Base-by-base conservation (phyloP, 2,888 invertebrate genomes). In the Diarsia mendica region DNA sequence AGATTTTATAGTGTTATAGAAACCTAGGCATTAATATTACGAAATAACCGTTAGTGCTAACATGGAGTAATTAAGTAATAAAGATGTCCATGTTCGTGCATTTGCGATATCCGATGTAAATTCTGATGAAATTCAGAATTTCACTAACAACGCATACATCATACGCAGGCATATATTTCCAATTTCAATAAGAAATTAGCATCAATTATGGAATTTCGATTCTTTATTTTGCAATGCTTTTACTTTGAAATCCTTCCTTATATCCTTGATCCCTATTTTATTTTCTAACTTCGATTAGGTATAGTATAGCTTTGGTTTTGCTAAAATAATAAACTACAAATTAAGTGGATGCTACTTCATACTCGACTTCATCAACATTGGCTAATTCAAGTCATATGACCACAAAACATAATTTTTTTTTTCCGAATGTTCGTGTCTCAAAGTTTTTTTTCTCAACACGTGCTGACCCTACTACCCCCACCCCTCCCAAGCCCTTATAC, bases 401-500 rank as follows among this genome's bases (percentile, higher is more conserved):
- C 46, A 68, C 23, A 77, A 58, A 2, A 6, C 6, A 20, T 10
- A 10, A 10, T 18, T 23, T 48, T 18, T 23, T 23, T 2, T 3
- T 33, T 55, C 4, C 4, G 1, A 49, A 46, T 28, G 0, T 13
- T n/a, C 1, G 33, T 33, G 46, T 46, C 0, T 28, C 4, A 15
- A 28, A 28, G 3, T 15, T 51, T 58, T 68, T 79, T 75, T 67
- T 77, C 46, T 23, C 39, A 63, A 72, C 76, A 75, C 63, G 77
- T 83, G 84, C 76, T 77, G 55, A 82, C 83, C 89, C 88, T 88
- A 83, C 23, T 46, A 28, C 66, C 60, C 33, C 61, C 71, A 28
- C 28, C 28, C 63, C 61, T 15, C 44, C 67, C 55, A 11, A 39
- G 39, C 69, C 69, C 73, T 77, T 68, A 65, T 15, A 53, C 44